Conservation (phyloP, 2,888 invertebrate species). For the Stenotaenia linearis region DNA sequence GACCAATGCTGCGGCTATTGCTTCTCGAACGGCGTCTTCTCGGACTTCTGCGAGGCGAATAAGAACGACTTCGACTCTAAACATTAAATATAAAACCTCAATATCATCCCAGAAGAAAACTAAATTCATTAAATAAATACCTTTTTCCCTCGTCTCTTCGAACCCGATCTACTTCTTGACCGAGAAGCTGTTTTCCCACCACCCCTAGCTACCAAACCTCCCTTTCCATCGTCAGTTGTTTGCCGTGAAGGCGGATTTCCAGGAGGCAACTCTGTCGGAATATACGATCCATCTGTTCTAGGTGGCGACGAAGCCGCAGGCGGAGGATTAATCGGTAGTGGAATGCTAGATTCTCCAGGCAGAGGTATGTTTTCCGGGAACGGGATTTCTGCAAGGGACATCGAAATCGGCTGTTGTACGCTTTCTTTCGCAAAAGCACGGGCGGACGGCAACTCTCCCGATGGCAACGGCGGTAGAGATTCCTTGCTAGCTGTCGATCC, state of each 20-base stretch:
- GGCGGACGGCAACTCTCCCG: not conserved
- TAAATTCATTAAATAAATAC: not conserved
- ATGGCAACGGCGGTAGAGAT: not conserved
- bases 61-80: not conserved
- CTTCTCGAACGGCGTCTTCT: conserved; percentile 28
- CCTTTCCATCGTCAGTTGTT: not conserved
- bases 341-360: conserved; percentile 11
- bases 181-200: not conserved
- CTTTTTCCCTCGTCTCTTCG: not conserved
- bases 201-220: not conserved
- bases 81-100: no score
- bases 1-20: conserved; percentile 6
- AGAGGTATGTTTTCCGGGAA: conserved; percentile 30
- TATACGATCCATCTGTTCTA: not conserved
- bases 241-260: not conserved
- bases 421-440: not conserved
- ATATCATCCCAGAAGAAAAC: not conserved
- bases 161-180: not conserved
- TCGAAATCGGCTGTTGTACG: not conserved
- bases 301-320: not conserved
- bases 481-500: not conserved
- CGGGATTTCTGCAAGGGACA: not conserved
- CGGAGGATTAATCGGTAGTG: not conserved
- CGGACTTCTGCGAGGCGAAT: not conserved
- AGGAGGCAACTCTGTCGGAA: not conserved